Percentiles rank a stretch among this genome's conserved stretches.
Evolutionary conservation across 2,797 vertebrate species (phyloP).

Genomic region (Limosa lapponica): DNA sequence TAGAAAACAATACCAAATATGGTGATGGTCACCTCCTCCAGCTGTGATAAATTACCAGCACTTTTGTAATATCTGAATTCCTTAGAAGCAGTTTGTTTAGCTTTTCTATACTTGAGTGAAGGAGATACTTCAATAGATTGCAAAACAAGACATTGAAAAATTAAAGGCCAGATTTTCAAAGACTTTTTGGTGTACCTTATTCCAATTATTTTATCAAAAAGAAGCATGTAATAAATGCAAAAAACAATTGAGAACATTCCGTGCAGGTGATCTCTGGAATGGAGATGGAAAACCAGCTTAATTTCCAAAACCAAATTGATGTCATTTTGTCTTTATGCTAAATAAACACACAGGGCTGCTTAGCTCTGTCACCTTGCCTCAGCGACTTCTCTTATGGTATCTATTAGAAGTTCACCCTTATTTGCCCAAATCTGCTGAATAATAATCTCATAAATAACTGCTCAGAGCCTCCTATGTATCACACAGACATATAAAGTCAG

Average conservation of each 20-base stretch:
- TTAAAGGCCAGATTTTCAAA: neutral
- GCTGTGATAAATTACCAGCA: neutral
- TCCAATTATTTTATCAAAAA: neutral
- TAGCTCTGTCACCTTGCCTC: neutral
- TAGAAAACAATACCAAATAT: neutral
- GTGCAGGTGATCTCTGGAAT: neutral
- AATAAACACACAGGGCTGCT: neutral
- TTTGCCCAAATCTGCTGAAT: neutral
- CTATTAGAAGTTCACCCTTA: neutral
- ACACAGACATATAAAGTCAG: neutral
- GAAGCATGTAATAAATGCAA: neutral
- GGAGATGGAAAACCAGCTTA: neutral
- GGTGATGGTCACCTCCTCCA: neutral
- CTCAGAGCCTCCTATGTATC: neutral
- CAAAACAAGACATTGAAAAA: neutral
- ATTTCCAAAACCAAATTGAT: neutral
- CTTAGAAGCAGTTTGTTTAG: neutral
- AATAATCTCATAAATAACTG: neutral
- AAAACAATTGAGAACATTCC: neutral
- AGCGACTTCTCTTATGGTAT: neutral
- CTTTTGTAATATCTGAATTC: neutral
- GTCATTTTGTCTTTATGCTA: neutral
- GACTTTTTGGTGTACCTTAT: neutral
- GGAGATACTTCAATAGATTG: neutral
- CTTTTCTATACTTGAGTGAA: neutral